Evolutionary conservation across 2,797 vertebrate genomes (phyloP).

Genomic region (Borostomias antarcticus): DNA sequence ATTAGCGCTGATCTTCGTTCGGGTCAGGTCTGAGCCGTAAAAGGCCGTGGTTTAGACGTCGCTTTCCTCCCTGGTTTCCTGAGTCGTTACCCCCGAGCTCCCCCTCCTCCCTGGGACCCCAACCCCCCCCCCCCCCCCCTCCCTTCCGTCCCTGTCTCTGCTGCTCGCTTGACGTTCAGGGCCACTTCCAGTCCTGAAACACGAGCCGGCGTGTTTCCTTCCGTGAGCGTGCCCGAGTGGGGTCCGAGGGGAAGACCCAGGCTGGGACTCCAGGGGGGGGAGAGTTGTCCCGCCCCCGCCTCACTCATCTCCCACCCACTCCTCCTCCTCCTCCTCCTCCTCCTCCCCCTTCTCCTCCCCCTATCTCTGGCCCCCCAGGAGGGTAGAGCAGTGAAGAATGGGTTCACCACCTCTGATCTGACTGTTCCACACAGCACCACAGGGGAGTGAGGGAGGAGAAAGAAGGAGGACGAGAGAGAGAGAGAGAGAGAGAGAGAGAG

Average conservation of each 20-base stretch:
- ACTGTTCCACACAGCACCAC: conserved; percentile 16
- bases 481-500: not conserved
- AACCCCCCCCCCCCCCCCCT: conserved; percentile 6
- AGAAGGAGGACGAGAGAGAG: not conserved
- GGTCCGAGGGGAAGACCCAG: conserved; percentile 30
- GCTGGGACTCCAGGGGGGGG: not conserved
- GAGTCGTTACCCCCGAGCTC: not conserved
- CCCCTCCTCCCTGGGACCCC: conserved; percentile 19
- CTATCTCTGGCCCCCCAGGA: conserved; percentile 42
- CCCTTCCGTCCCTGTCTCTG: conserved; percentile 22
- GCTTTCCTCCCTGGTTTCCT: conserved; percentile 3
- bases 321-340: conserved; percentile 41
- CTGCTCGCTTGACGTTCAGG: conserved; percentile 59
- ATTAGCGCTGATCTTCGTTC: conserved; percentile 20
- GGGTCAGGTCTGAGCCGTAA: conserved; percentile 15
- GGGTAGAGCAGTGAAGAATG: conserved; percentile 38
- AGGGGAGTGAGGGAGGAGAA: conserved; percentile 18
- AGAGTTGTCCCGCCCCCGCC: not conserved
- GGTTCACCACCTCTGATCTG: conserved; percentile 31
- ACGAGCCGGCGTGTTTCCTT: conserved; percentile 62
- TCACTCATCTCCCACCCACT: conserved; percentile 54
- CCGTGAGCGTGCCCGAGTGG: conserved; percentile 41
- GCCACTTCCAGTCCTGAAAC: conserved; percentile 62
- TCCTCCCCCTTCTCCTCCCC: conserved; percentile 23
- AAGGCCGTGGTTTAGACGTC: conserved; percentile 12